Evolutionary conservation across 2,797 vertebrate genomes (phyloP), one percentile per base, ranked within the genome.

Genomic region (Erpetoichthys calabaricus): DNA sequence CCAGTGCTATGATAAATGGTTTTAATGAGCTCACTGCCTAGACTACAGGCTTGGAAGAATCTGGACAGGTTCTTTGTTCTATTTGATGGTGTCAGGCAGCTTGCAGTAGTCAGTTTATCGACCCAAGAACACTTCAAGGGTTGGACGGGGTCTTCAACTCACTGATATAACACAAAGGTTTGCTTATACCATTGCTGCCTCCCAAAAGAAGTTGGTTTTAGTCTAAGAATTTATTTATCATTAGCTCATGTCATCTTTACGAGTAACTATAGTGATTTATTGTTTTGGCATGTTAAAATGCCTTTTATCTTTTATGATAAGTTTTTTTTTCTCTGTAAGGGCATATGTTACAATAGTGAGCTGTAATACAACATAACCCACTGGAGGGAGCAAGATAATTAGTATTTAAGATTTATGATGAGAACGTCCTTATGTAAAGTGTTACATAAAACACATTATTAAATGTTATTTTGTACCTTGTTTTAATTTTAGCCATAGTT

Each of bases 131-230:
- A 60, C 62, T 8, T 4, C 60, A 50, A 42, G 0, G 59, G 63
- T 44, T 64, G 60, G 64, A 68, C 55, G 49, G 1, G 0, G 68
- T 64, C 60, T 63, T 62, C 1, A 8, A 57, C 44, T 67, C 61
- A 51, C 62, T 62, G 65, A 52, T 55, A 73, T 10, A 67, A 58
- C 59, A 83, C 77, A 81, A 82, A 80, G 73, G 63, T 70, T 77
- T 75, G 51, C 67, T 73, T 80, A 74, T 77, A 69, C 69, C 7
- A 61, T n/a, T 47, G 57, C 51, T 53, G 56, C 57, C 9, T 63
- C 51, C 59, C 0, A 0, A 55, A 56, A 77, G 70, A 78, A 77
- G 72, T 60, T 72, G 61, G 0, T 60, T 66, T 75, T 73, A 73
- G 70, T 71, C 58, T 55, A 1, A 64, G 69, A 62, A n/a, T 75